Base-by-base conservation (phyloP, 2,888 invertebrate genomes). In the Heliconius sara region DNA sequence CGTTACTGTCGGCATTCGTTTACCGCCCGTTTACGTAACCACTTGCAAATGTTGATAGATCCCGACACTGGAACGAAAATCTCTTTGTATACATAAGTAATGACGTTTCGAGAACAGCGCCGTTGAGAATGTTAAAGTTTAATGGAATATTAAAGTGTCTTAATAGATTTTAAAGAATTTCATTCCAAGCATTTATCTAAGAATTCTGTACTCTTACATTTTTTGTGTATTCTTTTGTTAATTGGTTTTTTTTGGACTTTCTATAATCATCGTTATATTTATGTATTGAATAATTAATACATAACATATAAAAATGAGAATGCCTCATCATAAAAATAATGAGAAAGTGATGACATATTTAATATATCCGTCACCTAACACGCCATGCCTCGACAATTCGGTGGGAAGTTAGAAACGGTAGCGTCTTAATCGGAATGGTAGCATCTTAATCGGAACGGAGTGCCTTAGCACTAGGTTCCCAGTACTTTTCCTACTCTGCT, bases 111-210 rank as follows among this genome's bases (percentile, higher is more conserved):
- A 80, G 82, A 81, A 81, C 52, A 76, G 60, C 43, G 65, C 71
- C 65, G 27, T 52, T 43, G 73, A 47, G 68, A 65, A 72, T 75
- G 72, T 78, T 80, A 80, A 80, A 30, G 71, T 76, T 78, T 78
- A 77, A 80, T 77, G 82, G 82, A 81, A 82, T 81, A 81, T 76
- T 79, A 78, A 81, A 79, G 76, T 65, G 70, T 75, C 77, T 82
- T 74, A 25, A 25, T 71, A 63, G 30, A 75, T 79, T 79, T 81
- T 74, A 52, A 77, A 66, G 75, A 78, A 72, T 68, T 71, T 72
- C 65, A 30, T 30, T 30, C 3, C 30, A 30, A 76, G 76, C 76
- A 57, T 34, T 68, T 65, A 77, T 74, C 81, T 66, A 52, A 39
- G 81, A 79, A 77, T 63, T 22, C 30, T 43, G 2, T 19, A n/a